Conservation (phyloP, 2,797 vertebrate genomes). For the Tolypeutes matacus region DNA sequence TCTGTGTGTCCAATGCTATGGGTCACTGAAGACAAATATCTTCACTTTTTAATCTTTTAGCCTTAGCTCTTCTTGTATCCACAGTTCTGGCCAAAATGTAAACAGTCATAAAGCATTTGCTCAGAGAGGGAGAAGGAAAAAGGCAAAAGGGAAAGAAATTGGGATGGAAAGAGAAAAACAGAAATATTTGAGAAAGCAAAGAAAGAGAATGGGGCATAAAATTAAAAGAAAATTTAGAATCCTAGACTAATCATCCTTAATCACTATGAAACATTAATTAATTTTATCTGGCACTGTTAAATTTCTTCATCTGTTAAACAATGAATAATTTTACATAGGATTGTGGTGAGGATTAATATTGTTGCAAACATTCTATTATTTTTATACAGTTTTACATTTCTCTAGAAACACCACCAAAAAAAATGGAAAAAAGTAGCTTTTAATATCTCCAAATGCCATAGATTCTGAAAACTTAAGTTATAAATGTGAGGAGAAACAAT, state of each 20-base stretch:
- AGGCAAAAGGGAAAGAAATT: background rate
- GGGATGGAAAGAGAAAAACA: background rate
- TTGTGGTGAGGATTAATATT: background rate
- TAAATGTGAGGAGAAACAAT: background rate
- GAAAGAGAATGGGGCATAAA: background rate
- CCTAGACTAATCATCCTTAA: background rate
- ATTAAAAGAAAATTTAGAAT: background rate
- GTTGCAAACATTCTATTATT: background rate
- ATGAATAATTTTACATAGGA: background rate
- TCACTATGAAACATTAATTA: background rate
- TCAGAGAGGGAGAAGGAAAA: background rate
- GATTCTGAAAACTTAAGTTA: background rate
- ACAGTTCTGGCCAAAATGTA: background rate
- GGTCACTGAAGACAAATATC: too few relatives aligned
- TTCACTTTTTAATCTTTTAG: too few relatives aligned
- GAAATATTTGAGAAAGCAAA: background rate
- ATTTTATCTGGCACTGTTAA: background rate
- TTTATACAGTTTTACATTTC: background rate
- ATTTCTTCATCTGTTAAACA: background rate
- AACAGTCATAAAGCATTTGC: background rate
- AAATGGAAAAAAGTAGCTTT: background rate
- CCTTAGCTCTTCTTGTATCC: background rate
- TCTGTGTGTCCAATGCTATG: too few relatives aligned
- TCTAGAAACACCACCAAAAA: background rate
- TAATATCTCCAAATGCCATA: background rate